Evolutionary conservation across 2,888 invertebrate species (phyloP).

Genomic region (Polyommatus icarus): DNA sequence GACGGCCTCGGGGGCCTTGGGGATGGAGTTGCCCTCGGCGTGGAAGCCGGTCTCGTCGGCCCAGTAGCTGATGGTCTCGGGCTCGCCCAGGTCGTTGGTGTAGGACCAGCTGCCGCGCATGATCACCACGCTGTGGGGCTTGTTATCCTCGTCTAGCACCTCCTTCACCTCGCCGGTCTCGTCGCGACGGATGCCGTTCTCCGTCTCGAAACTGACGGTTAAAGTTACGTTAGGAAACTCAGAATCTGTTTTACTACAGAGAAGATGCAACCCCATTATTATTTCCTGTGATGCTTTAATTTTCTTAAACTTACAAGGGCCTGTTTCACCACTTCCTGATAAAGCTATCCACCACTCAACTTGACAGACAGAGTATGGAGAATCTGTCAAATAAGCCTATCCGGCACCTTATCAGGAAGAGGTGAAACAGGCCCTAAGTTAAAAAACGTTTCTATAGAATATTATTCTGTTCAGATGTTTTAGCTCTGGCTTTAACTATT

Average conservation of each 20-base stretch:
- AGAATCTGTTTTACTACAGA: not conserved
- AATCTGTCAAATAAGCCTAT: too few relatives aligned
- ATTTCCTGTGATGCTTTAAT: too few relatives aligned
- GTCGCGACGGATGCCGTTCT: slow-evolving; percentile 75
- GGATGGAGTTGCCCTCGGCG: slow-evolving; percentile 81
- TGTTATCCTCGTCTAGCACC: slow-evolving; percentile 77
- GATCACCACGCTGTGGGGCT: slow-evolving; percentile 76
- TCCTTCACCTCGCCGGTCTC: slow-evolving; percentile 71
- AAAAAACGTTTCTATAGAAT: too few relatives aligned
- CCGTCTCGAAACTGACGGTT: slow-evolving; percentile 72
- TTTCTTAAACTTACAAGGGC: too few relatives aligned
- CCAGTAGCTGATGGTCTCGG: slow-evolving; percentile 72
- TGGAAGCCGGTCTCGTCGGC: slow-evolving; percentile 84
- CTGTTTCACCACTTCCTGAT: too few relatives aligned
- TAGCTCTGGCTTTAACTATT: too few relatives aligned
- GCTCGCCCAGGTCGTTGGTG: slow-evolving; percentile 76
- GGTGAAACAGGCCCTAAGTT: too few relatives aligned
- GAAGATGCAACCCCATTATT: not conserved
- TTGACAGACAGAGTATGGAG: too few relatives aligned
- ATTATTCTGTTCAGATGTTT: too few relatives aligned
- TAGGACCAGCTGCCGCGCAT: slow-evolving; percentile 82
- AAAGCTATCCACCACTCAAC: too few relatives aligned
- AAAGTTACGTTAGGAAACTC: not conserved
- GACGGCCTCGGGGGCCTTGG: slow-evolving; percentile 56
- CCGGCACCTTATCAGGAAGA: too few relatives aligned